Evolutionary conservation across 35 echinoderm and acorn worm species (phyloP).

Genomic region (Acanthaster planci): DNA sequence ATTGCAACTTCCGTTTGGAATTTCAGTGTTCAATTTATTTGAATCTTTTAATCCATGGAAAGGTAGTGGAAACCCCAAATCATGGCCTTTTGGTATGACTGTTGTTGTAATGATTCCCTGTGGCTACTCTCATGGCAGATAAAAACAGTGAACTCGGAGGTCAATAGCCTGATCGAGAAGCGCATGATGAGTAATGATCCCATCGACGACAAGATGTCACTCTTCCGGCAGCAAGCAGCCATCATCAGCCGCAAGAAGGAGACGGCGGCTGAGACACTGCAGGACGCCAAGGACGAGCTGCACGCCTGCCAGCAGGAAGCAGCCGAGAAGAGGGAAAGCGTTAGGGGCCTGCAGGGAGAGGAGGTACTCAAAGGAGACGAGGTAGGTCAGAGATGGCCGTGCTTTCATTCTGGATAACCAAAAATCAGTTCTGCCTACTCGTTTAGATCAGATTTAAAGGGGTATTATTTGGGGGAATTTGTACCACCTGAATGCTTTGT

Average conservation of each 20-base stretch:
- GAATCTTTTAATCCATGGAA: no score
- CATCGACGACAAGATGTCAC: constrained; percentile 93
- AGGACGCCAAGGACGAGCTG: constrained; percentile 86
- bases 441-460: no score
- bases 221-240: constrained; percentile 94
- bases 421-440: no score
- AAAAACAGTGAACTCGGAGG: constrained; percentile 71
- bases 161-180: constrained; percentile 91
- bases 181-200: constrained; percentile 97
- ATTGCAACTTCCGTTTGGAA: no score
- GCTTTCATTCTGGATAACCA: no score
- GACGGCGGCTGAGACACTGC: constrained; percentile 73
- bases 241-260: constrained; percentile 98
- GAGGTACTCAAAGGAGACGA: constrained; percentile 99
- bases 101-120: no score
- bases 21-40: no score
- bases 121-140: constrained; percentile 65
- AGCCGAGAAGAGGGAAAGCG: constrained; percentile 71
- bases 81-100: no score
- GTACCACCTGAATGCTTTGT: no score
- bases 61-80: no score
- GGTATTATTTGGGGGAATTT: no score
- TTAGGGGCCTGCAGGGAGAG: constrained; percentile 72
- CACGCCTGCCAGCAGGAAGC: constrained; percentile 63
- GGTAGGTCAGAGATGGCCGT: constrained; percentile 17